Base-by-base conservation (phyloP, 37 sponge, comb jelly and placozoan species). In the Ianthella basta region DNA sequence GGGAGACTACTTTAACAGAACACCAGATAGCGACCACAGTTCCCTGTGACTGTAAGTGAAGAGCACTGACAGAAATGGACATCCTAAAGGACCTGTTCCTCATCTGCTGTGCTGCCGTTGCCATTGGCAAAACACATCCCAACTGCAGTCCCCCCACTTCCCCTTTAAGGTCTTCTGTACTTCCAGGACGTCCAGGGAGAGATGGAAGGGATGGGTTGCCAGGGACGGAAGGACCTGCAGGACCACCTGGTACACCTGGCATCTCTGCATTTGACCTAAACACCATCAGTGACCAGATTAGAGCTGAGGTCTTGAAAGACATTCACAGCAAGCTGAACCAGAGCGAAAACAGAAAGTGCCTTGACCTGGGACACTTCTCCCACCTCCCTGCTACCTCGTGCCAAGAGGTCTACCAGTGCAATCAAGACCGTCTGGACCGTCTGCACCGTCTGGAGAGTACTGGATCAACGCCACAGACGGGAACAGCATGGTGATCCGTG, bases 151-250 rank as follows among this genome's bases (percentile, higher is more conserved):
- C 8, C 50, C 50, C 50, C 50, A 8, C 8, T 8, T 44, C 50
- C 50, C 50, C 50, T 44, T 8, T 44, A 8, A 44, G 3, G 50
- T 69, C 33, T 6, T 34, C 70, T 32, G 70, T 30, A 1, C 35
- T 69, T 69, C 27, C 12, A 6, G 70, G 70, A 69, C 33, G 12
- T 69, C 35, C 70, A 35, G 70, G 70, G 35, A 69, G 70, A 6
- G 70, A 69, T 30, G 70, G 70, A 1, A n/a, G 70, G 70, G 70
- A 69, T 69, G 70, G 70, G 29, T 16, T 35, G 34, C 70, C 70
- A 13, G 70, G 70, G 34, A n/a, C 35, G 70, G 70, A 69, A 4
- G 70, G 70, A 35, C 29, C 35, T 15, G 70, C 29, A 18, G 70
- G 70, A 2, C 27, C 34, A 69, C 27, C 70, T 30, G 70, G 70